phyloP scores from a whole-genome alignment of 2,888 invertebrate species.

The Torymus aiolomorphi region DNA sequence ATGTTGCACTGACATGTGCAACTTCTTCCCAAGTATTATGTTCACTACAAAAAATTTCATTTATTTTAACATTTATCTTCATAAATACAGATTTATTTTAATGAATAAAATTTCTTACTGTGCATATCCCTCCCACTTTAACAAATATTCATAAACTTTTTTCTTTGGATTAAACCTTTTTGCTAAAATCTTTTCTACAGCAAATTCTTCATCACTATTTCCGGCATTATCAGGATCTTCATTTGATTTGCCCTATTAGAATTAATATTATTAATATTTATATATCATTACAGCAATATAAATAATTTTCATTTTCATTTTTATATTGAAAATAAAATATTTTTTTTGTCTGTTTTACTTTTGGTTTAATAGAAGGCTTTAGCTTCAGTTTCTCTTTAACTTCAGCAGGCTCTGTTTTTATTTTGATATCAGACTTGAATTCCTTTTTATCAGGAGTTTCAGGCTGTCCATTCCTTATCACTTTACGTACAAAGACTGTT shows the following conservation, averaged over 20 bases:
- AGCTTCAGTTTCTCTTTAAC: constrained; percentile 67
- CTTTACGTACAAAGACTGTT: constrained; percentile 71
- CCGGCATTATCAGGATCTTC: constrained; percentile 39
- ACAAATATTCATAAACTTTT: constrained; percentile 87
- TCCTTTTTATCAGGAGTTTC: constrained; percentile 69
- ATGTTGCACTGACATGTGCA: constrained; percentile 79
- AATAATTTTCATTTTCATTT: constrained; percentile 1
- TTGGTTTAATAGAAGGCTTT: constrained; percentile 69
- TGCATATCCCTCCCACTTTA: constrained; percentile 90
- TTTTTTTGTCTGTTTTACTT: constrained; percentile 64
- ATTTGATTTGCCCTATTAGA: constrained; percentile 40
- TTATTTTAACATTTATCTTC: constrained; percentile 10
- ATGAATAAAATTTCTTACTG: constrained; percentile 77
- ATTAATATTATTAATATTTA: neutral
- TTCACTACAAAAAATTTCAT: constrained; percentile 75
- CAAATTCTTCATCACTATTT: constrained; percentile 79
- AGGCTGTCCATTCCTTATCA: constrained; percentile 73
- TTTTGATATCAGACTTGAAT: constrained; percentile 65
- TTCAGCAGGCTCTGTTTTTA: constrained; percentile 64
- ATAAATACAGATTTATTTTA: constrained; percentile 14
- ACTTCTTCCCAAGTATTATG: constrained; percentile 92
- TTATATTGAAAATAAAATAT: constrained; percentile 19
- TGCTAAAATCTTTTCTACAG: constrained; percentile 89
- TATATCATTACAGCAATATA: neutral
- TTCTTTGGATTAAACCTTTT: constrained; percentile 87